A percentile compares a stretch with the other conserved stretches of the same genome.
Evolutionary conservation across 2,797 vertebrate genomes (phyloP).

Genomic region (Kryptopterus vitreolus): DNA sequence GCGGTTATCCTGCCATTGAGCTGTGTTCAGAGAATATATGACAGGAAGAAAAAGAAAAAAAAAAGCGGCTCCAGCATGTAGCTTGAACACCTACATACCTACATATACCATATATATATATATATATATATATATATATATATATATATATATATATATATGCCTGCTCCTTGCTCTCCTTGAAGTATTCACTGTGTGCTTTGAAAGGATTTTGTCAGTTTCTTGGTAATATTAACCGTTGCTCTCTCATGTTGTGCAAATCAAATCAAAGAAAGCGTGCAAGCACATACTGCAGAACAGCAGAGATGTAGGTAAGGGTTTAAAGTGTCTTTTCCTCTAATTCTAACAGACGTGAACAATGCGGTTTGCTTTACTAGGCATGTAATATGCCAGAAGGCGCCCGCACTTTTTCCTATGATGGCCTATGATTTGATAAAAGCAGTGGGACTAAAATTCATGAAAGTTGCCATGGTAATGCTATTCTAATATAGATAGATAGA

Average conservation of each 20-base stretch:
- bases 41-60: conserved; percentile 54
- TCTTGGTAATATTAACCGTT: conserved; percentile 40
- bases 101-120: no score
- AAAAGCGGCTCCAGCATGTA: conserved; percentile 14
- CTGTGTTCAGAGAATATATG: conserved; percentile 32
- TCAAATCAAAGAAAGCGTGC: conserved; percentile 24
- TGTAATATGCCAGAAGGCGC: no score
- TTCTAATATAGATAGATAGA: no score
- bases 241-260: conserved; percentile 33
- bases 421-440: no score
- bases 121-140: no score
- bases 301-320: conserved; percentile 23
- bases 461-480: no score
- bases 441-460: no score
- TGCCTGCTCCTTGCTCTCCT: conserved; percentile 23
- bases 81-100: conserved; percentile 44
- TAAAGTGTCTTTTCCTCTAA: background rate
- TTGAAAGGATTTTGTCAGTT: conserved; percentile 37
- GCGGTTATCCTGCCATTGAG: conserved; percentile 48
- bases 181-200: conserved; percentile 10
- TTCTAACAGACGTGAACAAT: background rate
- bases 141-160: background rate
- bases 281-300: conserved; percentile 42
- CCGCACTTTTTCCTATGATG: no score
- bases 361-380: background rate